Evolutionary conservation across 2,797 vertebrate species (phyloP).

Genomic region (Enteromius trimaculatus): DNA sequence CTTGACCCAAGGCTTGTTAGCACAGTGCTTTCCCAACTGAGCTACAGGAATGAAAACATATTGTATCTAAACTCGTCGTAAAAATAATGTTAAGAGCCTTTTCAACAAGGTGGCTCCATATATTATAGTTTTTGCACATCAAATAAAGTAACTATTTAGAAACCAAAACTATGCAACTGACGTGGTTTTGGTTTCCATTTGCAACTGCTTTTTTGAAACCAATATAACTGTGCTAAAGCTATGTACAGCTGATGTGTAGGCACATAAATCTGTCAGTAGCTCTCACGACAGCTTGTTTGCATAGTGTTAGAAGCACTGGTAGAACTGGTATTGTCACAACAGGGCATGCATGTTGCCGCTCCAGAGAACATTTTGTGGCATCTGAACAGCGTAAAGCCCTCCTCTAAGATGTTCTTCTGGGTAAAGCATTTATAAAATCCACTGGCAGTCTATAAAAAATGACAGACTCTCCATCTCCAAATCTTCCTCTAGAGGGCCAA

Average conservation of each 20-base stretch:
- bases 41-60: neutral
- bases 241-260: conserved; percentile 34
- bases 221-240: conserved; percentile 10
- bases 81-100: neutral
- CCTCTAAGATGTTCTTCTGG: conserved; percentile 34
- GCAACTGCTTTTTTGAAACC: conserved; percentile 28
- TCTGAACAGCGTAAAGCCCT: conserved; percentile 43
- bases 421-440: conserved; percentile 40
- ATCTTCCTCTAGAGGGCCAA: conserved; percentile 11
- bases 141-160: neutral
- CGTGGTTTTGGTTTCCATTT: conserved; percentile 24
- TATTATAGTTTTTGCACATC: neutral
- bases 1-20: neutral
- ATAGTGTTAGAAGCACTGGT: conserved; percentile 43
- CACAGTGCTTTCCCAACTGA: neutral
- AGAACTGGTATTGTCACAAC: conserved; percentile 50
- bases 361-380: conserved; percentile 27
- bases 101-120: neutral
- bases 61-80: neutral
- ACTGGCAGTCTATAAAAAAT: conserved; percentile 19
- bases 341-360: conserved; percentile 30
- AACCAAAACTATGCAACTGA: conserved; percentile 23
- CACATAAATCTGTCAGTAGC: conserved; percentile 26
- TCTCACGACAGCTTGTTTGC: conserved; percentile 47
- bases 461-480: conserved; percentile 2